These are phyloP conservation scores for Tubulanus polymorphus DNA, from an alignment of 2,888 invertebrate genomes.

Conservation along the genomic window DNA sequence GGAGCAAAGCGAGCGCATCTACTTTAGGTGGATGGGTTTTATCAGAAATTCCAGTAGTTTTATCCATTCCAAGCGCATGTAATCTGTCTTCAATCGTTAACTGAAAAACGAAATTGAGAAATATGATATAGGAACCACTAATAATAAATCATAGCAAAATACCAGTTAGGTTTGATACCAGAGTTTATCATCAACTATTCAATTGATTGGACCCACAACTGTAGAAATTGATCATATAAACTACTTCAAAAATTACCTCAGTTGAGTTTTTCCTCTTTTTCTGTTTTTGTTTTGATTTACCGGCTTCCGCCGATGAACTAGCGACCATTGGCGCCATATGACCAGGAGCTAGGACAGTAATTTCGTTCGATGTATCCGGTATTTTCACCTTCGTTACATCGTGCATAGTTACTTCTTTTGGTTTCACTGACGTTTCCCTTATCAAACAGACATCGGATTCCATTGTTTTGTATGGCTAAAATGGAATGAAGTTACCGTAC, in stretches of 20 bases:
- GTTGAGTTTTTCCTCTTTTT: conserved; percentile 30
- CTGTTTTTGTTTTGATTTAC: no score
- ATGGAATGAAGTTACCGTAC: conserved; percentile 3
- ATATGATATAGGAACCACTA: background rate
- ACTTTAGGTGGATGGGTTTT: conserved; percentile 33
- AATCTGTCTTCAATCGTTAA: conserved; percentile 79
- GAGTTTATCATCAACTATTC: background rate
- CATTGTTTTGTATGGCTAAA: conserved; percentile 28
- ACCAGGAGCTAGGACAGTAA: conserved; percentile 37
- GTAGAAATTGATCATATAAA: background rate
- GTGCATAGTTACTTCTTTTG: conserved; percentile 21
- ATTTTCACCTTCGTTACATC: conserved; percentile 36
- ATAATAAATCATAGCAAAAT: no score
- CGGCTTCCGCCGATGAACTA: conserved; percentile 22
- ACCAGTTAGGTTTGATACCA: background rate
- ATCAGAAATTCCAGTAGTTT: conserved; percentile 47
- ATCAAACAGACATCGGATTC: conserved; percentile 28
- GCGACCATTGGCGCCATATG: conserved; percentile 38
- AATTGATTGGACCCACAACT: background rate
- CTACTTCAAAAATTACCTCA: conserved; percentile 5
- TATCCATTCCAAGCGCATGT: conserved; percentile 71
- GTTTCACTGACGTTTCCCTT: conserved; percentile 27
- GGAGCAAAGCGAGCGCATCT: conserved; percentile 74
- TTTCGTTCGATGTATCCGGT: conserved; percentile 37
- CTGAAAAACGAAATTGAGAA: conserved; percentile 42